Base-by-base conservation (phyloP, 1,140 invertebrate genomes). In the Ceratina calcarata region DNA sequence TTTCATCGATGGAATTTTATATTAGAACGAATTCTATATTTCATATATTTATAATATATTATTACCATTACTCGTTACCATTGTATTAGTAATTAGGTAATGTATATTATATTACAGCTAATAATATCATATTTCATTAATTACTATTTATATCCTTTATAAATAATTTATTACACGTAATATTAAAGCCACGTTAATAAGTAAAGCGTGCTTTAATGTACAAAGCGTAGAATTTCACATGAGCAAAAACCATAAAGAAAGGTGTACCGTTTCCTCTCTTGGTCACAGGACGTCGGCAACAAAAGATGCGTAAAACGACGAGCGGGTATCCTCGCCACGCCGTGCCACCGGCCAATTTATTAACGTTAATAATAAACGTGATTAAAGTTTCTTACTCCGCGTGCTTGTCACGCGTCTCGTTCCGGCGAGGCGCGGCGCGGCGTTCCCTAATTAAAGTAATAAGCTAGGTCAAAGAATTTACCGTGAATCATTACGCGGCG, bases 381-480 rank as follows among this genome's bases (percentile, higher is more conserved):
- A 78, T 78, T 78, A 78, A 62, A 78, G 7, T 37, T 55, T 69
- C 24, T 61, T 13, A 55, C 62, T 53, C 58, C 58, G 32, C 32
- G 27, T 53, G 75, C 20, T 61, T 78, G 75, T 78, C 75, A 71
- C 67, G 75, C 75, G 68, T 71, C 58, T 49, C 27, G 49, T 64
- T 62, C 27, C 12, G 7, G 1, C 18, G 76, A 37, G 32, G 32
- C 32, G 32, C 32, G 32, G 32, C 32, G 32, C 32, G 32, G 32
- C 32, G 32, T 37, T 24, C 55, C 20, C 20, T 78, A 78, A 78
- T 78, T 78, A 78, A 78, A 55, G 68, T 78, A 78, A 78, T 72
- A 78, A 78, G 76, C 76, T 78, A 64, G 76, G 76, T 78, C 76
- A 78, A 78, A 71, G 76, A 71, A 78, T 78, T 78, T 71, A 78